A percentile compares a stretch with the other conserved stretches of the same genome.
phyloP scores from a whole-genome alignment of 1,140 invertebrate species.

The Parasteatoda tepidariorum region DNA sequence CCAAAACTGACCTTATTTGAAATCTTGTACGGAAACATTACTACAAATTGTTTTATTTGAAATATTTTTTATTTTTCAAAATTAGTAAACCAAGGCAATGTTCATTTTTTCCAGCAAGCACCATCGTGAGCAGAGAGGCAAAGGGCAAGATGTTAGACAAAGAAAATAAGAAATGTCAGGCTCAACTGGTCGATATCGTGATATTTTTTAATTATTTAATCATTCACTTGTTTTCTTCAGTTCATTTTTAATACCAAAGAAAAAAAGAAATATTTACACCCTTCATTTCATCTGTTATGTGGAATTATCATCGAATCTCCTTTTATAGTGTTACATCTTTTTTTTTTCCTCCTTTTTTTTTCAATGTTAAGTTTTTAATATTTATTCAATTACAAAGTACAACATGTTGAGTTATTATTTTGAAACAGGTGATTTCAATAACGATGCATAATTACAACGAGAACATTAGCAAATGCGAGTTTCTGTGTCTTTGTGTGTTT shows the following conservation, averaged over 20 bases:
- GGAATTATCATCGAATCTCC: conserved; percentile 1
- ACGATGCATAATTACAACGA: conserved; percentile 57
- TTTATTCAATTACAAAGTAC: neutral
- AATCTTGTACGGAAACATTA: no score
- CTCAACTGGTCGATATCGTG: conserved; percentile 39
- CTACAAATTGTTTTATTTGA: no score
- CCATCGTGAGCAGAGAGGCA: conserved; percentile 33
- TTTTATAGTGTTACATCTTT: conserved; percentile 23
- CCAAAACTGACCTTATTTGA: no score
- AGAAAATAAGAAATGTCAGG: conserved; percentile 26
- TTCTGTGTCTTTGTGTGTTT: conserved; percentile 43
- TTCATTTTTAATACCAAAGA: conserved; percentile 26
- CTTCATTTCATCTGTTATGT: conserved; percentile 33
- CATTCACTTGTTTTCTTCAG: neutral
- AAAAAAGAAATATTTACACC: neutral
- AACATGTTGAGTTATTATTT: neutral
- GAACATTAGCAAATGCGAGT: conserved; percentile 60
- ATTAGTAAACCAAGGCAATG: no score
- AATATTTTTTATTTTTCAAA: no score
- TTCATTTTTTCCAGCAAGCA: conserved; percentile 38
- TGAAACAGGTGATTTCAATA: conserved; percentile 16
- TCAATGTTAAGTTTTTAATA: neutral
- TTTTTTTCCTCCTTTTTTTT: conserved; percentile 5
- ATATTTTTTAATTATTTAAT: conserved; percentile 33
- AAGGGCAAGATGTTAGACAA: conserved; percentile 53